Evolutionary conservation across 2,888 invertebrate genomes (phyloP), one percentile per base, ranked within the genome.

Genomic region (Drosophila rellima): DNA sequence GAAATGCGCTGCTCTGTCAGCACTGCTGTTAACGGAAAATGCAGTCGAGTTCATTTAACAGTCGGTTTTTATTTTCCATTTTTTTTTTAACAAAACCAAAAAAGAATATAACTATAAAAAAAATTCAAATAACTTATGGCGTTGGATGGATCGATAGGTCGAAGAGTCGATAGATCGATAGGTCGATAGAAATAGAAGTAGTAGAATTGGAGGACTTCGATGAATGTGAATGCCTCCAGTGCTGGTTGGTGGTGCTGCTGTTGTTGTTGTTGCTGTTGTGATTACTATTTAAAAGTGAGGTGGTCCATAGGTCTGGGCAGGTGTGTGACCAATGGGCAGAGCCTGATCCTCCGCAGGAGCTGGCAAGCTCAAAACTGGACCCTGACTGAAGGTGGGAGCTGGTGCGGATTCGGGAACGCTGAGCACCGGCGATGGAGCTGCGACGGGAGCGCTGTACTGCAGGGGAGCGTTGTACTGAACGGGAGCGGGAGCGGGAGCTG

Each of bases 291-390:
- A 87, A 26, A 70, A 67, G 0, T 70, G 67, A 10, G 90, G 71
- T 54, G 91, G 89, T 4, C 90, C 90, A 63, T 90, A 90, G 29
- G 59, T 70, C 74, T 80, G 82, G 45, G 89, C 86, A 0, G 90
- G 89, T 6, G 74, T 56, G 45, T 87, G 91, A 0, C 75, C 77
- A 18, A 76, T 20, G 37, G 88, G 88, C 63, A 85, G 44, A 0
- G 40, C 15, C 31, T 57, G 71, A 47, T 82, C 83, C 61, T 82
- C 84, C 5, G 70, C 51, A 2, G 74, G 73, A 18, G 60, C 55
- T 5, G 78, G 75, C 29, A 75, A 23, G 45, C 64, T 70, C 23
- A 74, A 29, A 10, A 69, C 62, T 39, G 77, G 70, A 20, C 52
- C 47, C 8, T 78, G 80, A 20, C 37, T 63, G 48, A 78, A 78